Base-by-base conservation (phyloP, 2,888 invertebrate species). In the Linyphia triangularis region DNA sequence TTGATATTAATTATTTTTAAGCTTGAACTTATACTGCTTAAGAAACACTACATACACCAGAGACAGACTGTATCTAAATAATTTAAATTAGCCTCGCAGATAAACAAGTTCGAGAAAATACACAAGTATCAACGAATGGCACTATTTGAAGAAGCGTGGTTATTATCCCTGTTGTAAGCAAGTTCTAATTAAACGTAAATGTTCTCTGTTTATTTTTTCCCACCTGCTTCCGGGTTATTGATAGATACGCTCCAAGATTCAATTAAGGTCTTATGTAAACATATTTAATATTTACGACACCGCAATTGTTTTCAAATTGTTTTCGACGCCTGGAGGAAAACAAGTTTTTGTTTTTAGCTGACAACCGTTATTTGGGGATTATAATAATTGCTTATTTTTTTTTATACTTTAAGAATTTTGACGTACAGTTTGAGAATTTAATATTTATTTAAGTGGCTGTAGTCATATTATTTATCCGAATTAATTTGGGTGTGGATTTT, bases 241-340 rank as follows among this genome's bases (percentile, higher is more conserved):
- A 69, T 69, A 37, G 7, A 59, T 81, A 30, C 57, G 19, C 43
- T 59, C 37, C 24, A 65, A 79, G 67, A 81, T 59, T 69, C 33
- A 81, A 81, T 81, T 81, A 81, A 51, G 16, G 51, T 59, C 26
- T 13, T 30, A 30, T 33, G 57, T 37, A 19, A 7, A 24, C 33
- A 59, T 26, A 37, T 81, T 81, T 81, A 81, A 70, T 70, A 81
- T 81, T 81, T 69, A 81, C 70, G 24, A 69, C 13, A 37, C 59
- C 28, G 33, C 59, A 57, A 70, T 33, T 59, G 43, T 30, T 69
- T 57, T 81, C 70, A 81, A 81, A 81, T 81, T 81, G 59, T 30
- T 81, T 81, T 70, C 30, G 26, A 57, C 4, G 22, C 69, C 37
- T 37, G 5, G 9, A 40, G 81, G 69, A 28, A 26, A 9, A 28